Conservation (phyloP, 1,140 invertebrate species). For the Meteorus sp. region DNA sequence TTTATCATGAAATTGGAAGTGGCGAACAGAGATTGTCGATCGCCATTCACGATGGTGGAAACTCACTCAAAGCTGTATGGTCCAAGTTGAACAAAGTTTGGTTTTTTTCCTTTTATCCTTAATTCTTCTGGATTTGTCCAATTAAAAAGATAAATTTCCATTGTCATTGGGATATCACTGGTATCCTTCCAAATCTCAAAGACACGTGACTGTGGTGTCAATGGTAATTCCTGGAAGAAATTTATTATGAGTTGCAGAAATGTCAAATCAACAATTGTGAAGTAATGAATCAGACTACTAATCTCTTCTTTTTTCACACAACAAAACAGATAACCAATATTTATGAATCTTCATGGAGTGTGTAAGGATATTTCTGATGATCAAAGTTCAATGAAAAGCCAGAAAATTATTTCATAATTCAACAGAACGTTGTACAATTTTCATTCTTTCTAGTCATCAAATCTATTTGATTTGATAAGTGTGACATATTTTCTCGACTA, state of each 20-base stretch:
- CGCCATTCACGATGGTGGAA: not conserved
- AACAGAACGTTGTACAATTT: no score
- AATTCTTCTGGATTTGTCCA: slow-evolving; percentile 63
- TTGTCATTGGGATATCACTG: slow-evolving; percentile 53
- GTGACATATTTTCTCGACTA: no score
- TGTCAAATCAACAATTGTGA: no score
- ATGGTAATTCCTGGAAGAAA: slow-evolving; percentile 41
- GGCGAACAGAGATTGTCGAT: not conserved
- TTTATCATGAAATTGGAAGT: no score
- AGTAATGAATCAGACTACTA: not conserved
- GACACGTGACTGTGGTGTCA: slow-evolving; percentile 48
- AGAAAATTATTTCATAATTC: no score
- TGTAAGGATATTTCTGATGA: no score
- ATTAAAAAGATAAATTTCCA: slow-evolving; percentile 64
- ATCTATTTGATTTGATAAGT: no score
- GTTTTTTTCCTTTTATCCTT: slow-evolving; percentile 50
- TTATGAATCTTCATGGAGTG: no score
- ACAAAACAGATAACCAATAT: no score
- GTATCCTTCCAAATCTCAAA: slow-evolving; percentile 60
- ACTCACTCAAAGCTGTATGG: slow-evolving; percentile 69
- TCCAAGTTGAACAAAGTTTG: slow-evolving; percentile 64
- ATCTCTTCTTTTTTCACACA: not conserved
- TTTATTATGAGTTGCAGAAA: no score
- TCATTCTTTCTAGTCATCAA: no score
- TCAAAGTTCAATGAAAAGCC: no score